Percentiles rank a stretch among this genome's conserved stretches.
Conservation (phyloP, 2,797 vertebrate genomes). For the Myotis findleyi region DNA sequence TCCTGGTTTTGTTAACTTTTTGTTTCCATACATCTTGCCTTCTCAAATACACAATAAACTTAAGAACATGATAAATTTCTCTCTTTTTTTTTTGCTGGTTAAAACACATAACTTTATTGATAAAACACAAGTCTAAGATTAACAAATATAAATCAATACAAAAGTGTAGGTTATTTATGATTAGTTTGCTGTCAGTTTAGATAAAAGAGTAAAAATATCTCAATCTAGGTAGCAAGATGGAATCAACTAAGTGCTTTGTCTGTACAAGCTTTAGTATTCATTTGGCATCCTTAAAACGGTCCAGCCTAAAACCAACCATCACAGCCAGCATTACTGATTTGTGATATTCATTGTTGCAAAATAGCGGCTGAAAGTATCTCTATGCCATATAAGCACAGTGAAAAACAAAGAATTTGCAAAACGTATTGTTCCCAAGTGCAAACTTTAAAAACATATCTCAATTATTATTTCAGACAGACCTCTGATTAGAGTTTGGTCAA, state of each 20-base stretch:
- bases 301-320: conserved; percentile 10
- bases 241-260: conserved; percentile 53
- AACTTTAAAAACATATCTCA: conserved; percentile 20
- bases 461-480: background rate
- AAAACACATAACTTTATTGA: conserved; percentile 65
- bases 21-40: conserved; percentile 6
- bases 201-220: conserved; percentile 60
- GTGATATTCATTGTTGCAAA: conserved; percentile 58
- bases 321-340: conserved; percentile 31
- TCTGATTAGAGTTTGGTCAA: conserved; percentile 75
- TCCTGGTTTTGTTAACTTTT: background rate
- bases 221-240: conserved; percentile 41
- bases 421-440: conserved; percentile 11
- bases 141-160: conserved; percentile 66
- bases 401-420: conserved; percentile 60
- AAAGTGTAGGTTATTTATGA: conserved; percentile 64
- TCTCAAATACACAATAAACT: conserved; percentile 53
- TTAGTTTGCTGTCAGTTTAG: conserved; percentile 50
- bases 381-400: conserved; percentile 36
- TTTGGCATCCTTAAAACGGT: conserved; percentile 41
- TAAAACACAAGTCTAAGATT: conserved; percentile 49
- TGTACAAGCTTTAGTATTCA: conserved; percentile 58
- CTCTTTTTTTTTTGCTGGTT: conserved; percentile 49
- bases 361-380: conserved; percentile 54
- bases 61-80: conserved; percentile 33